Evolutionary conservation across 2,113 vertebrate species (phyloP).

Genomic region (Chunga burmeisteri): DNA sequence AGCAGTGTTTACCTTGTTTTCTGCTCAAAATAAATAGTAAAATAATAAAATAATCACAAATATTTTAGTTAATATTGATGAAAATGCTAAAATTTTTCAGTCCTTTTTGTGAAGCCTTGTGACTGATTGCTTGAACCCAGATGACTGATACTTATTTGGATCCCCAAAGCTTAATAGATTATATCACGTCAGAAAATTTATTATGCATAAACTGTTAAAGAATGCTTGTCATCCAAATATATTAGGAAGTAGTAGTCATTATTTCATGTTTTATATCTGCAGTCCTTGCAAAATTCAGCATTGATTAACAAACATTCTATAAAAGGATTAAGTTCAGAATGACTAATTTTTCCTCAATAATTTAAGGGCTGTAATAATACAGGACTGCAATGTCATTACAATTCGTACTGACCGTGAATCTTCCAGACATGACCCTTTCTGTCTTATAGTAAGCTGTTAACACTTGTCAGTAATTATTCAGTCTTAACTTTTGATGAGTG

Average conservation of each 20-base stretch:
- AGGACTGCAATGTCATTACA: not conserved
- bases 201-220: not conserved
- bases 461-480: not conserved
- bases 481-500: too few relatives aligned
- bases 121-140: not conserved
- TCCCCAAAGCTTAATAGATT: not conserved
- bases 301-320: not conserved
- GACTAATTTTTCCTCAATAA: not conserved
- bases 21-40: not conserved
- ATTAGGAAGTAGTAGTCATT: not conserved
- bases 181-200: not conserved
- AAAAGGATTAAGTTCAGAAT: not conserved
- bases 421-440: not conserved
- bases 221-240: not conserved
- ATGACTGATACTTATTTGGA: not conserved
- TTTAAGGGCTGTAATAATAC: not conserved
- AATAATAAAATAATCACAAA: not conserved
- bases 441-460: not conserved
- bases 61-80: not conserved
- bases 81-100: not conserved
- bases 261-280: not conserved
- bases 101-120: not conserved
- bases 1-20: not conserved
- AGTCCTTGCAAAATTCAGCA: not conserved
- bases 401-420: not conserved